A percentile compares a stretch with the other conserved stretches of the same genome.
These are phyloP conservation scores for Mormyrus proboscirostris DNA, from an alignment of 2,797 vertebrate genomes.

Conservation along the genomic window DNA sequence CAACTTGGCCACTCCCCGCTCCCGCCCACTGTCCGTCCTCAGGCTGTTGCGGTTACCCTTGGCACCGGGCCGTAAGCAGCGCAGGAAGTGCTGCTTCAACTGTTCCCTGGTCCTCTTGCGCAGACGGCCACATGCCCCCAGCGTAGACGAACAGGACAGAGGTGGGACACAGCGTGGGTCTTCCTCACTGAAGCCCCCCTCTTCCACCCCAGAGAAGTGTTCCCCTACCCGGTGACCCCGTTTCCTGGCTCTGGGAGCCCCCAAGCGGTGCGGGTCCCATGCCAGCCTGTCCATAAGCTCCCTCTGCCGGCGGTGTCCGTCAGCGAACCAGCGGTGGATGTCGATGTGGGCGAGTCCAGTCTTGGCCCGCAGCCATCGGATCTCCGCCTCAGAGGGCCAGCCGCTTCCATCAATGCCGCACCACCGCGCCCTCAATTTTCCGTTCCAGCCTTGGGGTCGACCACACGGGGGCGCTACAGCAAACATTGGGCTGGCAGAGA, in stretches of 20 bases:
- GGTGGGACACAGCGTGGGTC: not conserved
- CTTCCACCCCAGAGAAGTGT: not conserved
- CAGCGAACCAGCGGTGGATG: slow-evolving; percentile 47
- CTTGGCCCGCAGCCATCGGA: slow-evolving; percentile 34
- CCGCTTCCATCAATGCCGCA: slow-evolving; percentile 34
- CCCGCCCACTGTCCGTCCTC: slow-evolving; percentile 65
- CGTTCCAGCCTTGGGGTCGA: slow-evolving; percentile 18
- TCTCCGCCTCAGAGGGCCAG: slow-evolving; percentile 38
- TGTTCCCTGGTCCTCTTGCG: slow-evolving; percentile 61
- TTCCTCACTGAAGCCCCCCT: slow-evolving; percentile 12
- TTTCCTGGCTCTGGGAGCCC: not conserved
- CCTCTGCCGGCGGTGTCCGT: slow-evolving; percentile 44
- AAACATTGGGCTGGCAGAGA: slow-evolving; percentile 27
- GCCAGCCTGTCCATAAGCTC: slow-evolving; percentile 22
- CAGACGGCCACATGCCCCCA: slow-evolving; percentile 33
- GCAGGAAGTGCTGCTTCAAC: slow-evolving; percentile 63
- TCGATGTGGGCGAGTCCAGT: slow-evolving; percentile 40
- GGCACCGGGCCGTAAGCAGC: slow-evolving; percentile 64
- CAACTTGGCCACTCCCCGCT: slow-evolving; percentile 30
- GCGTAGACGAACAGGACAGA: slow-evolving; percentile 33
- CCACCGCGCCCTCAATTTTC: slow-evolving; percentile 38
- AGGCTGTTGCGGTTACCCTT: slow-evolving; percentile 66
- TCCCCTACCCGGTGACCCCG: not conserved
- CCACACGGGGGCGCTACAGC: slow-evolving; percentile 2
- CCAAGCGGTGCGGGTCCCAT: not conserved